These are phyloP conservation scores for Tinamus guttatus DNA, from an alignment of 2,113 vertebrate genomes.

Conservation along the genomic window DNA sequence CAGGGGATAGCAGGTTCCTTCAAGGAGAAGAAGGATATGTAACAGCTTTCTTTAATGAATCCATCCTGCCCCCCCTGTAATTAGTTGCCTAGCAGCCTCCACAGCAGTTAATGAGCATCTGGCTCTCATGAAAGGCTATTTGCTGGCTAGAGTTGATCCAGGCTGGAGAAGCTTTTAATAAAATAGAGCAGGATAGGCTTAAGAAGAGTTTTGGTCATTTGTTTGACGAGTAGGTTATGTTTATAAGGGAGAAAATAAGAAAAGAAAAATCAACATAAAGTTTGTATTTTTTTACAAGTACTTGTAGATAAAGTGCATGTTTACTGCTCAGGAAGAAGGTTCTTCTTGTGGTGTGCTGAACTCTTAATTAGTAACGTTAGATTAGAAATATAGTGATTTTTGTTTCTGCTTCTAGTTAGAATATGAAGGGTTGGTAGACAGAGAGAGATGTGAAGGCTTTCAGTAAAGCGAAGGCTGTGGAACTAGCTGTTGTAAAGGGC, in stretches of 20 bases:
- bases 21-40: not conserved
- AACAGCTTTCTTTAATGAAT: not conserved
- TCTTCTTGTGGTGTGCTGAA: not conserved
- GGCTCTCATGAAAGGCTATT: conserved; percentile 6
- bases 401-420: not conserved
- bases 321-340: not conserved
- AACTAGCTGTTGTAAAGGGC: not conserved
- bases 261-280: not conserved
- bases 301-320: not conserved
- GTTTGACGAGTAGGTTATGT: not conserved
- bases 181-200: not conserved
- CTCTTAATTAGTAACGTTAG: not conserved
- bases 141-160: not conserved
- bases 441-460: not conserved
- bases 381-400: not conserved
- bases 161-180: not conserved
- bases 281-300: no score
- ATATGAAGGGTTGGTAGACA: not conserved
- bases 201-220: not conserved
- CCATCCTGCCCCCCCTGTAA: not conserved
- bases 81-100: conserved; percentile 4
- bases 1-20: not conserved
- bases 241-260: not conserved
- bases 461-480: not conserved
- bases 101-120: not conserved